phyloP scores from a whole-genome alignment of 2,797 vertebrate species.

The Parotocinclus haroldoi region DNA sequence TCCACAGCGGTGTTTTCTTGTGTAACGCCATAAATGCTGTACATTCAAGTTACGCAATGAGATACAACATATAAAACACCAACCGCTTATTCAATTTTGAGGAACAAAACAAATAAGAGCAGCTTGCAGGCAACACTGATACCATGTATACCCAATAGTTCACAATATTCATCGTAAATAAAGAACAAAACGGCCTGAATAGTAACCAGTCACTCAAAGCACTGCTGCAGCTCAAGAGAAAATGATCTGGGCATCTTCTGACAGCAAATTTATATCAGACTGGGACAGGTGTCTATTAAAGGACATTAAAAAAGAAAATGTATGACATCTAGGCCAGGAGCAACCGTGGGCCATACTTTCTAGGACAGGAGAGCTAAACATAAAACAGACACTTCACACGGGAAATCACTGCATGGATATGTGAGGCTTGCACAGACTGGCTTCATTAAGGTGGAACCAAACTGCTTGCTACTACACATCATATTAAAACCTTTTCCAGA shows the following conservation, averaged over 20 bases:
- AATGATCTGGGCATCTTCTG: neutral
- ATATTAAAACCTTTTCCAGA: too few species aligned
- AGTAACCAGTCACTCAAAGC: neutral
- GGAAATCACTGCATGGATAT: slow-evolving; percentile 11
- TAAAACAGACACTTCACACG: slow-evolving; percentile 28
- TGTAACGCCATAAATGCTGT: too few species aligned
- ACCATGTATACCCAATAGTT: too few species aligned
- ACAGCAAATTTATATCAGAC: slow-evolving; percentile 2
- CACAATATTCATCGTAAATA: too few species aligned
- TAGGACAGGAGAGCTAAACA: slow-evolving; percentile 43
- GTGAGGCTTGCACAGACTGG: slow-evolving; percentile 9
- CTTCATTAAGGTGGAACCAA: neutral
- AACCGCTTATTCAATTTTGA: too few species aligned
- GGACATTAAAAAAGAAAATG: slow-evolving; percentile 8
- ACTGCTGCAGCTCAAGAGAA: neutral
- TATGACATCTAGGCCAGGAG: slow-evolving; percentile 39
- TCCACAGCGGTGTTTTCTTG: too few species aligned
- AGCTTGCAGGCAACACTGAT: too few species aligned
- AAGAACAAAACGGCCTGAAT: neutral
- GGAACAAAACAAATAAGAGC: too few species aligned
- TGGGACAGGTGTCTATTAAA: slow-evolving; percentile 9
- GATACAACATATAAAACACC: too few species aligned
- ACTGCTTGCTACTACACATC: neutral
- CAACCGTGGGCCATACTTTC: slow-evolving; percentile 36
- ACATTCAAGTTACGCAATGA: too few species aligned